Base-by-base conservation (phyloP, 2,888 invertebrate species). In the Lomographa bimaculata region DNA sequence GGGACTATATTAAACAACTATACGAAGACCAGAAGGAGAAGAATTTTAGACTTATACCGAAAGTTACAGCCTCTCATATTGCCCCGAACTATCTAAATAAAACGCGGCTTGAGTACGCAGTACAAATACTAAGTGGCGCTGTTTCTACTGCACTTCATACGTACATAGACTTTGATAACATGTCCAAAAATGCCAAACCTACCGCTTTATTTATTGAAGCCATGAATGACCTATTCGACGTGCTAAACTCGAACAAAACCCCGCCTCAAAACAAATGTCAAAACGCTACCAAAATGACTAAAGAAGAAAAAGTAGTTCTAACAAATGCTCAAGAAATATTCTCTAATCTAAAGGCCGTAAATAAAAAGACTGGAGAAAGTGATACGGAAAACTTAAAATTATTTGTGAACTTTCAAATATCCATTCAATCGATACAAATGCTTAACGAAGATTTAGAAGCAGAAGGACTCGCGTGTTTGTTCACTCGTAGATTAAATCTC, bases 51-150 rank as follows among this genome's bases (percentile, higher is more conserved):
- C 21, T 59, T 0, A 51, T 53, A 24, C 55, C 61, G 1, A 57
- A 59, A 35, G 24, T 64, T 6, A 58, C 50, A 0, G 48, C 52
- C 0, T 32, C 30, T 26, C 61, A 60, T 23, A 20, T 58, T 2
- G 7, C 57, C 1, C 57, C 60, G 0, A 50, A 59, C 12, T 54
- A 43, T 7, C 43, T 50, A 17, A 40, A 53, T 27, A 58, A 40
- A 50, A 50, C 29, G 34, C 26, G 23, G 5, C 53, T 57, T 1
- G 46, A 53, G 10, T 37, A 34, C 2, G 58, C 55, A 2, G 12
- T 25, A 1, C 54, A 54, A 24, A 18, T 48, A 1, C 46, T 57
- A 1, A 55, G 59, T 28, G 9, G 18, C 5, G 32, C 44, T 3
- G 47, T 54, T 0, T 30, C 39, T 4, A 26, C 46, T 8, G 53